Base-by-base conservation (phyloP, 2,888 invertebrate species). In the Altica lythri region DNA sequence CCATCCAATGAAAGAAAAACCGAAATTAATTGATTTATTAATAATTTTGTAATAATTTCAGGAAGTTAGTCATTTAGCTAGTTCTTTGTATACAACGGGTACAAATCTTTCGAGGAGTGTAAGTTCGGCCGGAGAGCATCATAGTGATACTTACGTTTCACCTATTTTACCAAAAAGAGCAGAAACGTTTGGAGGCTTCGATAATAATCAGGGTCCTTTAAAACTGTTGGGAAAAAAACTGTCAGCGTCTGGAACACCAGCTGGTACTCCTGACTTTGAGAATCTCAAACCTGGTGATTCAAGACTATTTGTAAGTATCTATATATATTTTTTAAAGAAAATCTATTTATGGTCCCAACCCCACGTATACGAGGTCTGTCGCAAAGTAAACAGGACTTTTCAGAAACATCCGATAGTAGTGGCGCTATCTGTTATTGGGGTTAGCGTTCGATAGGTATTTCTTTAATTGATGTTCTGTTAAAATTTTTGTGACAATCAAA, bases 121-220 rank as follows among this genome's bases (percentile, higher is more conserved):
- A 12, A 95, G 94, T 76, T 95, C 95, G 17, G 95, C 92, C 1
- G 95, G 95, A 3, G 95, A 96, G 77, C 86, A 92, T 46, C 92
- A 94, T 68, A 93, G 92, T 68, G 86, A 87, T 17, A 84, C 89
- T 0, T 95, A 91, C 74, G 86, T 90, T 58, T 90, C 92, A 18
- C 90, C 93, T 10, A 88, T 90, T 27, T 77, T 96, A 57, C 95
- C 96, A 12, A 89, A 94, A 66, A 82, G 96, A 19, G 96, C 96
- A 0, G 96, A 96, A 78, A 96, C 96, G 2, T 97, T 96, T 77
- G 95, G 95, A 1, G 96, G 96, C 5, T 96, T 96, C 72, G 96
- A 96, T 78, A 82, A 83, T 67, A 72, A 69, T 59, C 75, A 72
- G 48, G 70, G 66, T 10, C 72, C 73, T 9, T 63, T 74, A 17